These are phyloP conservation scores for Camponotus floridanus DNA, from an alignment of 1,140 invertebrate genomes.

Conservation along the genomic window DNA sequence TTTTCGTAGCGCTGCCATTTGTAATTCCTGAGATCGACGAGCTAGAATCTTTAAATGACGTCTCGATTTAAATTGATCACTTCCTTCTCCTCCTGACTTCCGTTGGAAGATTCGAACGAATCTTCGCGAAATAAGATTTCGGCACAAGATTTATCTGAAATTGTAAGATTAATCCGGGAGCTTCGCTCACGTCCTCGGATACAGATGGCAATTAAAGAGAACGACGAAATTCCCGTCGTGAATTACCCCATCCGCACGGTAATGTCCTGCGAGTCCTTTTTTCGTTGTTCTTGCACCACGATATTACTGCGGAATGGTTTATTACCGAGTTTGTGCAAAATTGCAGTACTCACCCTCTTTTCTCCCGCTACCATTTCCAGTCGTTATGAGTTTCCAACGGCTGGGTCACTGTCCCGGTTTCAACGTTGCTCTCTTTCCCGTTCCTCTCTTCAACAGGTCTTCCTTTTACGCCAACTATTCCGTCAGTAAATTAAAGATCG, in stretches of 20 bases:
- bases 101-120: neutral
- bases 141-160: neutral
- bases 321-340: slow-evolving; percentile 47
- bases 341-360: slow-evolving; percentile 23
- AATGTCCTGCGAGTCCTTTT: neutral
- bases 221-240: neutral
- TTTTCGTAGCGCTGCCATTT: neutral
- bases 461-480: neutral
- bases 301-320: slow-evolving; percentile 53
- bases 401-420: slow-evolving; percentile 11
- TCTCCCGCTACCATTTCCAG: slow-evolving; percentile 17
- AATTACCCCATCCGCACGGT: neutral
- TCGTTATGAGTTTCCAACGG: slow-evolving; percentile 41
- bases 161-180: slow-evolving; percentile 30
- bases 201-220: neutral
- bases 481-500: neutral
- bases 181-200: slow-evolving; percentile 6
- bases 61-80: slow-evolving; percentile 24
- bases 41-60: neutral
- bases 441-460: slow-evolving; percentile 17
- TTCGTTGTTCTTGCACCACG: slow-evolving; percentile 23
- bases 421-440: slow-evolving; percentile 3
- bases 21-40: slow-evolving; percentile 39
- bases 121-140: slow-evolving; percentile 12
- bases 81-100: neutral